Evolutionary conservation across 2,888 invertebrate genomes (phyloP), one percentile per base, ranked within the genome.

Genomic region (Pelosia muscerda): DNA sequence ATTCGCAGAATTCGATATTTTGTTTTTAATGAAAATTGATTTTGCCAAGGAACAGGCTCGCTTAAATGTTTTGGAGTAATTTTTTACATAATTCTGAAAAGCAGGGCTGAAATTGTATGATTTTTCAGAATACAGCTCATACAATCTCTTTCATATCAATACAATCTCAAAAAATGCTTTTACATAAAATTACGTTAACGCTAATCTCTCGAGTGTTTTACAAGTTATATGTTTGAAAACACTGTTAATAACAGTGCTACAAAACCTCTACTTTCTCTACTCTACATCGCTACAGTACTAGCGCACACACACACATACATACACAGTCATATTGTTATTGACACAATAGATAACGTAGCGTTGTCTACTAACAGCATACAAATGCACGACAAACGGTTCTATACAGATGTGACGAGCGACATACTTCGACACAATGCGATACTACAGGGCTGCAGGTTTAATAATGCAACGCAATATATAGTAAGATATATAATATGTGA

Each of bases 311-410:
- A 77, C 42, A 23, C 66, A 77, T 71, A 77, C 42, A 23, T 66
- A 73, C 62, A 67, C 26, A 63, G 55, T 62, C 49, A 75, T 80
- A 82, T 84, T 84, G 81, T 85, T 88, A 88, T 87, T 85, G 85
- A 84, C 87, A 92, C 90, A 90, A 90, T 88, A 90, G 89, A 91
- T 90, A 92, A 90, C 87, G 83, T 72, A 74, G 70, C 66, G 69
- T 71, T 75, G 75, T 77, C 82, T 84, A 71, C 69, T 60, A 78
- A 77, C 78, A 81, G 90, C 88, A 91, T 90, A 92, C 90, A 89
- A 90, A 92, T 88, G 84, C 76, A 83, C 84, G 79, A 81, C 85
- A 83, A 89, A 88, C 88, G 82, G 88, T 86, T 78, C 74, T 71
- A 83, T 84, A 84, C 75, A 80, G 73, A 76, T 75, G 81, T 79